Evolutionary conservation across 2,797 vertebrate genomes (phyloP).

Genomic region (Coranthus polyacanthus): DNA sequence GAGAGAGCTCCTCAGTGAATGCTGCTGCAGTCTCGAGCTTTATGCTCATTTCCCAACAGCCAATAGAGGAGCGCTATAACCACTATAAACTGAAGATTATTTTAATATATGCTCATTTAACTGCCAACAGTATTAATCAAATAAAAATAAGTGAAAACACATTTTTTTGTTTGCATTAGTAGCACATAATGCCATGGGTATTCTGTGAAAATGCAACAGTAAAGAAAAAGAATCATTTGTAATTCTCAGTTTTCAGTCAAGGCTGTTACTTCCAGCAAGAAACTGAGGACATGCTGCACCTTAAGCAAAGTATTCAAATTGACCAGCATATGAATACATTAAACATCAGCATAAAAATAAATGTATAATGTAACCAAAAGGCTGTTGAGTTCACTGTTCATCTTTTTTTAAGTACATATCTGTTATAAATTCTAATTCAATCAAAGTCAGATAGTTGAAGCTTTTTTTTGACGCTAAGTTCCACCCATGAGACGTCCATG

Average conservation of each 20-base stretch:
- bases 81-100: constrained; percentile 44
- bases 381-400: background rate
- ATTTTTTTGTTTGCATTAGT: constrained; percentile 17
- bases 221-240: constrained; percentile 7
- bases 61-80: constrained; percentile 45
- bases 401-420: background rate
- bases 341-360: constrained; percentile 8
- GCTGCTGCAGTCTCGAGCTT: constrained; percentile 53
- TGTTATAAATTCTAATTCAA: too few relatives aligned
- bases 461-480: too few relatives aligned
- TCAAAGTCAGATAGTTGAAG: too few relatives aligned
- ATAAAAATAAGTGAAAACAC: constrained; percentile 23
- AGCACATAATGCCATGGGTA: background rate
- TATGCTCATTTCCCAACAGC: constrained; percentile 65
- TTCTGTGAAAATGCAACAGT: background rate
- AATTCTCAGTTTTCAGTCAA: constrained; percentile 10
- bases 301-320: background rate
- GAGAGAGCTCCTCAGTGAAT: constrained; percentile 58
- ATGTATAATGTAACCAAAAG: background rate
- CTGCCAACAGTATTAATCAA: constrained; percentile 54
- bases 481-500: too few relatives aligned
- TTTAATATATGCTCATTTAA: constrained; percentile 57
- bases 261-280: constrained; percentile 16
- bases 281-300: background rate
- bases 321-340: background rate